These are phyloP conservation scores for Argyresthia goedartella DNA, from an alignment of 2,888 invertebrate species.

Conservation along the genomic window DNA sequence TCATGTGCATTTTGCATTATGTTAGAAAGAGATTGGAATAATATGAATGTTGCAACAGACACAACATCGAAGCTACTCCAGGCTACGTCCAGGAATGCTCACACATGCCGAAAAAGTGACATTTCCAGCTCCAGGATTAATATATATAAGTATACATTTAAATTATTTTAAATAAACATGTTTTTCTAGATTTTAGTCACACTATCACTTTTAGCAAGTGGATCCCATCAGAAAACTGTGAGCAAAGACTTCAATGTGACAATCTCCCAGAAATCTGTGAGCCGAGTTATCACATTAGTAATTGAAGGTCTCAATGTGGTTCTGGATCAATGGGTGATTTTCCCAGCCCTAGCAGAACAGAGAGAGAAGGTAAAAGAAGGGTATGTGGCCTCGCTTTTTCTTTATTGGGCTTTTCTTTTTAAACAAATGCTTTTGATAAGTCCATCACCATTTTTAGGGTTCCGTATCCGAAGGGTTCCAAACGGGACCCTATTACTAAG, in stretches of 20 bases:
- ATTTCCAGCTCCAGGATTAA: no score
- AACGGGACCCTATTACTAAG: no score
- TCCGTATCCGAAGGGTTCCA: no score
- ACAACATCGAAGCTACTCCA: no score
- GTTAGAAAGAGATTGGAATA: no score
- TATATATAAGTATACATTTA: no score
- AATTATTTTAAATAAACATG: background rate
- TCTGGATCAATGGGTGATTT: slow-evolving; percentile 30
- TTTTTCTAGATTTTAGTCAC: slow-evolving; percentile 31
- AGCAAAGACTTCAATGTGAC: slow-evolving; percentile 37
- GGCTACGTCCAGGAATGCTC: no score
- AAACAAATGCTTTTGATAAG: background rate
- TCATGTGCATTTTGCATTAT: no score
- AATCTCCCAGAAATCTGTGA: slow-evolving; percentile 43
- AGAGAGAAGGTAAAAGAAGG: slow-evolving; percentile 36
- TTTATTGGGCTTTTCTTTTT: background rate
- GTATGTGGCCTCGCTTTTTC: slow-evolving; percentile 15
- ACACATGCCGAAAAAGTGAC: no score
- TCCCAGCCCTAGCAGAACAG: slow-evolving; percentile 26
- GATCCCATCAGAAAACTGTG: slow-evolving; percentile 36
- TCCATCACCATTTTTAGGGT: no score
- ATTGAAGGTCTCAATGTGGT: slow-evolving; percentile 36
- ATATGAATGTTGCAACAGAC: no score
- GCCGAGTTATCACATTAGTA: slow-evolving; percentile 33
- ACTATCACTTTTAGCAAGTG: slow-evolving; percentile 34